These are phyloP conservation scores for Lepidurus couesii DNA, from an alignment of 1,140 invertebrate genomes.

Conservation along the genomic window DNA sequence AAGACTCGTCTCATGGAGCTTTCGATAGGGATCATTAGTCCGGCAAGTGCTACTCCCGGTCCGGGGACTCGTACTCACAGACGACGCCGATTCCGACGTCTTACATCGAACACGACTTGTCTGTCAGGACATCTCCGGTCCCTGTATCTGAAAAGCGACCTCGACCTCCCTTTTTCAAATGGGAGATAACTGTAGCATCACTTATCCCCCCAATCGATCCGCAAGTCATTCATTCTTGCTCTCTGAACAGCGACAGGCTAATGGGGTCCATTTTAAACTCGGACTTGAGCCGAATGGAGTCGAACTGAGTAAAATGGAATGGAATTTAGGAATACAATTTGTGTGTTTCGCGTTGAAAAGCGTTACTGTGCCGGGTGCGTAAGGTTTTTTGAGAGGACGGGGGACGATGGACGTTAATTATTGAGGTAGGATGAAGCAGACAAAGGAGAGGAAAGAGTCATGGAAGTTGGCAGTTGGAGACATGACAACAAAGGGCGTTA, in stretches of 20 bases:
- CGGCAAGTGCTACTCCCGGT: slow-evolving; percentile 9
- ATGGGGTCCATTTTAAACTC: no score
- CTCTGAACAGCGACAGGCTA: no score
- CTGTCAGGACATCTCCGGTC: slow-evolving; percentile 4
- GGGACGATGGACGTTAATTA: not conserved
- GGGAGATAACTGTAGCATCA: no score
- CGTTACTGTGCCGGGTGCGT: not conserved
- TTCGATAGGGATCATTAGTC: slow-evolving; percentile 19
- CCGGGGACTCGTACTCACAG: not conserved
- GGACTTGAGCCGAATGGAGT: no score
- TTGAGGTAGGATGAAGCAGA: not conserved
- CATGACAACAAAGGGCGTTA: slow-evolving; percentile 1
- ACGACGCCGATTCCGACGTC: not conserved
- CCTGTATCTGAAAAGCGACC: not conserved
- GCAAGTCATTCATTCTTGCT: no score
- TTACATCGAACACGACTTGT: not conserved
- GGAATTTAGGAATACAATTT: no score
- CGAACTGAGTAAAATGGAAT: no score
- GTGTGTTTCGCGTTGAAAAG: not conserved
- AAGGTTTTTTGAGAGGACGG: not conserved
- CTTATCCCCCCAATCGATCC: no score
- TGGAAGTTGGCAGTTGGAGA: slow-evolving; percentile 12
- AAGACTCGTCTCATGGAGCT: slow-evolving; percentile 12
- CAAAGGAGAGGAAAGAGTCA: slow-evolving; percentile 19
- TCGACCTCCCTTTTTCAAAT: no score